phyloP scores from a whole-genome alignment of 2,888 invertebrate genomes.

The Trachelus iudaicus region DNA sequence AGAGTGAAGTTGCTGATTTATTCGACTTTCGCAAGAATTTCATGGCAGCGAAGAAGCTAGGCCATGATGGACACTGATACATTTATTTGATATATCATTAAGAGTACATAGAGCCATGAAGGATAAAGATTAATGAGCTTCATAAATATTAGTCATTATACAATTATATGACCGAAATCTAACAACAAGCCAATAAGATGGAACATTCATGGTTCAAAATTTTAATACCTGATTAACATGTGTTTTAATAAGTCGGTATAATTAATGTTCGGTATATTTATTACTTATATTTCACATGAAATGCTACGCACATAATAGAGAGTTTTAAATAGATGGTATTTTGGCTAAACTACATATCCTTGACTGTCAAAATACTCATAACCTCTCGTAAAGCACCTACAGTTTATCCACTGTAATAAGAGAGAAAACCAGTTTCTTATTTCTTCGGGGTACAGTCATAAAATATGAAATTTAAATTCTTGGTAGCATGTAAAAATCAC shows the following conservation, averaged over 20 bases:
- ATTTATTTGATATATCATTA: not conserved
- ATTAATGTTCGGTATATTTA: not conserved
- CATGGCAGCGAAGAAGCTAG: not conserved
- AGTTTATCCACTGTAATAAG: not conserved
- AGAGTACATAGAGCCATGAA: not conserved
- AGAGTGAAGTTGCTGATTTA: no score
- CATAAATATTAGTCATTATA: not conserved
- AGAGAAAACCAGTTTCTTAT: not conserved
- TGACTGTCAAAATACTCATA: not conserved
- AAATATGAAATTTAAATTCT: not conserved
- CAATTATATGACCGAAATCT: not conserved
- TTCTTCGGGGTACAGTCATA: not conserved
- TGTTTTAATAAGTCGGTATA: not conserved
- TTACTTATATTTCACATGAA: not conserved
- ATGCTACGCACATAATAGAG: not conserved
- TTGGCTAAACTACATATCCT: not conserved
- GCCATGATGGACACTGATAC: not conserved
- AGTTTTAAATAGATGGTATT: slow-evolving; percentile 1
- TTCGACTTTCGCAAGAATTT: not conserved
- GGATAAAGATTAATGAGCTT: not conserved
- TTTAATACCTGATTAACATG: not conserved
- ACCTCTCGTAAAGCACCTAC: not conserved
- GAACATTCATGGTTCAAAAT: not conserved
- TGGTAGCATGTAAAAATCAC: not conserved
- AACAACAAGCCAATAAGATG: not conserved